A percentile compares a stretch with the other conserved stretches of the same genome.
Conservation (phyloP, 1,140 invertebrate species). For the Babylonia areolata region DNA sequence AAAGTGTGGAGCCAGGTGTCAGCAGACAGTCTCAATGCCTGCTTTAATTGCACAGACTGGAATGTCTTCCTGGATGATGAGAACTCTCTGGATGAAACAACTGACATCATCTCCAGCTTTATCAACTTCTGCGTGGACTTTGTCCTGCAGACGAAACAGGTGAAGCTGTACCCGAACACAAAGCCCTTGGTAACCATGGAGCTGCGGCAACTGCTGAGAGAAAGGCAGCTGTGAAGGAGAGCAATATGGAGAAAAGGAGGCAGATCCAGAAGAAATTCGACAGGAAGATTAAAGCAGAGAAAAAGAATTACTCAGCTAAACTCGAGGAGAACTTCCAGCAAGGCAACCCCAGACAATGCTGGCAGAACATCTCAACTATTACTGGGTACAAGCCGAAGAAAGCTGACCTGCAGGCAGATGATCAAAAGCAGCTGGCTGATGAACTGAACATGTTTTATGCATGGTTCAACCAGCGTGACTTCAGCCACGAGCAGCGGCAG, state of each 20-base stretch:
- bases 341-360: not conserved
- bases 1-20: conserved; percentile 1
- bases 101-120: not conserved
- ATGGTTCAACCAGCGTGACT: not conserved
- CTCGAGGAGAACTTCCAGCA: not conserved
- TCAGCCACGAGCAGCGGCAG: not conserved
- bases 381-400: not conserved
- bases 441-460: conserved; percentile 1
- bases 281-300: not conserved
- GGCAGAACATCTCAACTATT: not conserved
- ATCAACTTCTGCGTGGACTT: conserved; percentile 25
- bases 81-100: not conserved
- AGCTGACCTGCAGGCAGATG: not conserved
- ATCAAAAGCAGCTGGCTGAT: not conserved
- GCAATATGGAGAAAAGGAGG: not conserved
- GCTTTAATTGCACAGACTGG: conserved; percentile 20
- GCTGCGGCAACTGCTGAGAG: not conserved
- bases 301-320: not conserved
- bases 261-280: not conserved
- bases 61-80: not conserved
- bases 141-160: not conserved
- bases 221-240: not conserved
- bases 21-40: not conserved
- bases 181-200: conserved; percentile 9
- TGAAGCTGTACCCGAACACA: conserved; percentile 6